Conservation (phyloP, 2,888 invertebrate species). For the Amphimallon solstitiale region DNA sequence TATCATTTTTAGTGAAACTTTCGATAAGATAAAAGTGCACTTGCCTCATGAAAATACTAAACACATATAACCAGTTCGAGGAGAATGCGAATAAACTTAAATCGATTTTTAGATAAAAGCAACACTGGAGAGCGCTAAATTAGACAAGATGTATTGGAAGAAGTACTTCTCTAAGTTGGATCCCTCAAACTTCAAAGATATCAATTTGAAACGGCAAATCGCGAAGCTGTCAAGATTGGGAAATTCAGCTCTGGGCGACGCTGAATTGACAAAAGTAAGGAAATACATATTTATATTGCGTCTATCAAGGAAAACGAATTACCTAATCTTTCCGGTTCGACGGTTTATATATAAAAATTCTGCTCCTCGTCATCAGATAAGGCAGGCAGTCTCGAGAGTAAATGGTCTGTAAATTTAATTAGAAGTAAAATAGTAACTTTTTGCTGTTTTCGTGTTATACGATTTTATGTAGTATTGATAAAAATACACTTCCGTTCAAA, state of each 20-base stretch:
- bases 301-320: not conserved
- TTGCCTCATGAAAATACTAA: too few species aligned
- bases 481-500: too few species aligned
- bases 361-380: not conserved
- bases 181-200: slow-evolving; percentile 61
- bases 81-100: slow-evolving; percentile 20
- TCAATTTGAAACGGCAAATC: slow-evolving; percentile 61
- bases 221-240: slow-evolving; percentile 64
- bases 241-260: slow-evolving; percentile 60
- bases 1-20: too few species aligned
- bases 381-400: not conserved
- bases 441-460: too few species aligned
- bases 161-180: slow-evolving; percentile 57
- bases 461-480: too few species aligned
- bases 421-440: too few species aligned
- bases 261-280: slow-evolving; percentile 58
- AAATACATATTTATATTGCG: slow-evolving; percentile 18
- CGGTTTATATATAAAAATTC: not conserved
- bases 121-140: slow-evolving; percentile 53
- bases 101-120: slow-evolving; percentile 50
- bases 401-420: too few species aligned
- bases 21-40: too few species aligned
- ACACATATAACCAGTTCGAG: not conserved
- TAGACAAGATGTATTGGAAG: slow-evolving; percentile 61
- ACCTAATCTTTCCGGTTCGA: slow-evolving; percentile 2